A percentile compares a stretch with the other conserved stretches of the same genome.
These are phyloP conservation scores for Chlorops oryzae DNA, from an alignment of 1,140 invertebrate species.

Conservation along the genomic window DNA sequence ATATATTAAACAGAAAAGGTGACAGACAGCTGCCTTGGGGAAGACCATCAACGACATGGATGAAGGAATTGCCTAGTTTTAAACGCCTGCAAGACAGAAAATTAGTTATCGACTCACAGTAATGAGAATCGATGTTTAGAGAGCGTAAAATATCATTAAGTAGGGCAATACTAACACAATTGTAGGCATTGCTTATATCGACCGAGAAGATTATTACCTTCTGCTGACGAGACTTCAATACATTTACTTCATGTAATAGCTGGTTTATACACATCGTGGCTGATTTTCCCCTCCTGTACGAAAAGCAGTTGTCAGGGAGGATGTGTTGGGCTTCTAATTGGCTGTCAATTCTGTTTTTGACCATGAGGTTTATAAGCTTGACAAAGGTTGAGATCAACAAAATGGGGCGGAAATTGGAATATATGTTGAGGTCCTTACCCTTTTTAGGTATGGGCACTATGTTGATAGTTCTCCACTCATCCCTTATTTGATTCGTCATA, in stretches of 20 bases:
- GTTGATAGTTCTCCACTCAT: not conserved
- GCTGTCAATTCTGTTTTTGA: not conserved
- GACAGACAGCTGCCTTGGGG: constrained; percentile 1
- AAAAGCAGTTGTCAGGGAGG: not conserved
- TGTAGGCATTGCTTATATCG: not conserved
- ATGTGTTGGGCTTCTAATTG: not conserved
- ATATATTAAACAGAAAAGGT: not conserved
- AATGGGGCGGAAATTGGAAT: constrained; percentile 1
- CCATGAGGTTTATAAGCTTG: not conserved
- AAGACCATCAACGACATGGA: not conserved
- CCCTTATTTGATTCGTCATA: not conserved
- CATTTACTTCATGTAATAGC: not conserved
- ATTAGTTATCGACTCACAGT: not conserved
- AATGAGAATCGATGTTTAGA: not conserved
- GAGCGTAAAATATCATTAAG: not conserved
- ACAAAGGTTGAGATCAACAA: not conserved
- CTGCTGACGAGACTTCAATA: not conserved
- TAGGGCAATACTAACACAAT: not conserved
- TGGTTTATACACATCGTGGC: constrained; percentile 1
- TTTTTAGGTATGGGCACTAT: constrained; percentile 2
- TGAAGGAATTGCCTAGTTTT: not conserved
- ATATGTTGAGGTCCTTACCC: not conserved
- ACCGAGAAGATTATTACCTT: not conserved
- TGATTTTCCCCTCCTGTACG: constrained; percentile 1
- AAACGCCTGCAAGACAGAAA: not conserved